phyloP scores from a whole-genome alignment of 2,888 invertebrate species.

The Deladenus siricidicola region DNA sequence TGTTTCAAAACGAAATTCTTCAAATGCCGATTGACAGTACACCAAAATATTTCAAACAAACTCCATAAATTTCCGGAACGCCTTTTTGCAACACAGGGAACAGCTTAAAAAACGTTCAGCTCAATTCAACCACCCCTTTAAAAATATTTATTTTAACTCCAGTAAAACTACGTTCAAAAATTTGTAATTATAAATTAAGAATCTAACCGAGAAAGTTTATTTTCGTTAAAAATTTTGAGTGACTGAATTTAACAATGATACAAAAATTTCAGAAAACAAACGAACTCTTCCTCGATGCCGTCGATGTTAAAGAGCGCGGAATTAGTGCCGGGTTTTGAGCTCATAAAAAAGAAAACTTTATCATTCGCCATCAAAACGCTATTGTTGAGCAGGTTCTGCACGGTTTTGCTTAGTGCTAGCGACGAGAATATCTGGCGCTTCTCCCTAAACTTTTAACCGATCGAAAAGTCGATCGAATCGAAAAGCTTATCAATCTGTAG shows the following conservation, averaged over 20 bases:
- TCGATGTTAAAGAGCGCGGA: not conserved
- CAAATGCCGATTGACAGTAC: too few relatives aligned
- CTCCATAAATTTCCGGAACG: too few relatives aligned
- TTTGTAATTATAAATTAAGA: too few relatives aligned
- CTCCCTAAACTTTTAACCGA: conserved; percentile 1
- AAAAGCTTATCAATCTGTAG: not conserved
- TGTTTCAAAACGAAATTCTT: too few relatives aligned
- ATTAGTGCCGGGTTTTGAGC: not conserved
- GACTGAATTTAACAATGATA: not conserved
- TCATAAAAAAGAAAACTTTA: conserved; percentile 4
- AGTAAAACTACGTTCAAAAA: too few relatives aligned
- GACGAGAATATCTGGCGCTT: conserved; percentile 6
- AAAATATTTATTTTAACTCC: too few relatives aligned
- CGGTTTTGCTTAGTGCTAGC: conserved; percentile 1
- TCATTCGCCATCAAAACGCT: not conserved
- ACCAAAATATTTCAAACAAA: too few relatives aligned
- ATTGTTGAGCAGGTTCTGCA: not conserved
- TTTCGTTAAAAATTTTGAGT: not conserved
- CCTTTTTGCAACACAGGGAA: too few relatives aligned
- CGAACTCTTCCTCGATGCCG: conserved; percentile 3
- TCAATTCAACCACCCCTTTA: too few relatives aligned
- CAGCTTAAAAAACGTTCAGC: too few relatives aligned
- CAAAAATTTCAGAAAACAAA: not conserved
- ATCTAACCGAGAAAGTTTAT: too few relatives aligned
- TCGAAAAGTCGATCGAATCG: not conserved